Conservation (phyloP, 2,113 vertebrate species). For the Stomatorhinus ivindoensis region DNA sequence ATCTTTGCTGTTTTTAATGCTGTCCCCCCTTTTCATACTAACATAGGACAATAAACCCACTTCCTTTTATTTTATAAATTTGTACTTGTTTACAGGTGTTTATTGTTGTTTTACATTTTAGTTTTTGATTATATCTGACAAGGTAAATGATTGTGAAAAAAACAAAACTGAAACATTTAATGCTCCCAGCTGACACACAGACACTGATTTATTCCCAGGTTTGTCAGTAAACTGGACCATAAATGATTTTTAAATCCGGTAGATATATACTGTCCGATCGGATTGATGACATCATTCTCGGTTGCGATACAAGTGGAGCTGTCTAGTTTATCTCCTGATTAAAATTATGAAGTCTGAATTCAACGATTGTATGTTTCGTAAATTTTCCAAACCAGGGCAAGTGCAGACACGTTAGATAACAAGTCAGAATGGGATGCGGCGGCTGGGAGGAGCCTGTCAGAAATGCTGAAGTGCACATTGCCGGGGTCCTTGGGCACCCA, state of each 20-base stretch:
- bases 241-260: not conserved
- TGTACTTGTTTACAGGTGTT: not conserved
- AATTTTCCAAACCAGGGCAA: not conserved
- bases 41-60: not conserved
- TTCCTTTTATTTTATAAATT: not conserved
- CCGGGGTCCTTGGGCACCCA: constrained; percentile 51
- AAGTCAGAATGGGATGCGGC: not conserved
- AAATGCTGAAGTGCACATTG: not conserved
- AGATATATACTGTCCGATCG: not conserved
- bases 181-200: not conserved
- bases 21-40: not conserved
- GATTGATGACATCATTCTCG: not conserved
- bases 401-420: not conserved
- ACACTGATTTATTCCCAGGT: not conserved
- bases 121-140: not conserved
- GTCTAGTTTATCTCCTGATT: not conserved
- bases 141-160: not conserved
- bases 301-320: not conserved
- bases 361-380: not conserved
- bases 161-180: not conserved
- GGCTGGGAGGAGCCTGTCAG: not conserved
- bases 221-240: not conserved
- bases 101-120: not conserved
- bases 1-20: not conserved
- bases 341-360: not conserved